These are phyloP conservation scores for Corydoras maculifer DNA, from an alignment of 2,113 vertebrate genomes.

Conservation along the genomic window DNA sequence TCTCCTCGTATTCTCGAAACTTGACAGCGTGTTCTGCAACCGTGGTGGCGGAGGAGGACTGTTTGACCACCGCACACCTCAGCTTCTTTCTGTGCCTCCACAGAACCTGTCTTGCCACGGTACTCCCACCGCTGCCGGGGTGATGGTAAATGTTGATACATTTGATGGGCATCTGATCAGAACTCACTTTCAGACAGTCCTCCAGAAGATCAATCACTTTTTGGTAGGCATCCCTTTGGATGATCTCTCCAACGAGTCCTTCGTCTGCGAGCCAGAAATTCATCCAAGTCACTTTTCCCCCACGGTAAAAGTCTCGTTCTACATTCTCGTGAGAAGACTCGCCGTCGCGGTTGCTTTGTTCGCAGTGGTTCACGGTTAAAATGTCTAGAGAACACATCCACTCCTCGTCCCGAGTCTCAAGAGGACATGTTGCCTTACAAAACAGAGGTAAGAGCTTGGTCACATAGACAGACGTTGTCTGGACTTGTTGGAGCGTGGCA, in stretches of 20 bases:
- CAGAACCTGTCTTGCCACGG: conserved; percentile 72
- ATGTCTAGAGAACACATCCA: conserved; percentile 69
- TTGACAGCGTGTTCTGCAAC: conserved; percentile 65
- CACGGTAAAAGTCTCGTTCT: conserved; percentile 68
- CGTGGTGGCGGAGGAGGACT: conserved; percentile 47
- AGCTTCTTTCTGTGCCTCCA: conserved; percentile 70
- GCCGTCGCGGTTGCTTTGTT: conserved; percentile 54
- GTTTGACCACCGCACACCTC: conserved; percentile 69
- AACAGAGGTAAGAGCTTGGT: conserved; percentile 60
- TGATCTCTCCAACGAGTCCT: conserved; percentile 61
- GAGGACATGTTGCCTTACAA: conserved; percentile 55
- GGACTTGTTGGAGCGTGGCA: conserved; percentile 63
- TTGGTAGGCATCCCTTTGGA: conserved; percentile 65
- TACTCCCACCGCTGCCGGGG: conserved; percentile 80
- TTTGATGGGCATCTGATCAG: conserved; percentile 51
- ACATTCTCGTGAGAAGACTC: conserved; percentile 54
- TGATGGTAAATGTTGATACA: conserved; percentile 75
- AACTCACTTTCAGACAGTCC: conserved; percentile 37
- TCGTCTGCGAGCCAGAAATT: conserved; percentile 75
- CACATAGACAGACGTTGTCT: conserved; percentile 45
- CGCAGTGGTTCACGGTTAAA: conserved; percentile 64
- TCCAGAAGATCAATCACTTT: conserved; percentile 55
- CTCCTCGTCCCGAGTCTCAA: conserved; percentile 64
- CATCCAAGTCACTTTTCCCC: conserved; percentile 70
- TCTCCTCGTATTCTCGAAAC: conserved; percentile 72